Base-by-base conservation (phyloP, 1,140 invertebrate genomes). In the Drosophila pruinosa region DNA sequence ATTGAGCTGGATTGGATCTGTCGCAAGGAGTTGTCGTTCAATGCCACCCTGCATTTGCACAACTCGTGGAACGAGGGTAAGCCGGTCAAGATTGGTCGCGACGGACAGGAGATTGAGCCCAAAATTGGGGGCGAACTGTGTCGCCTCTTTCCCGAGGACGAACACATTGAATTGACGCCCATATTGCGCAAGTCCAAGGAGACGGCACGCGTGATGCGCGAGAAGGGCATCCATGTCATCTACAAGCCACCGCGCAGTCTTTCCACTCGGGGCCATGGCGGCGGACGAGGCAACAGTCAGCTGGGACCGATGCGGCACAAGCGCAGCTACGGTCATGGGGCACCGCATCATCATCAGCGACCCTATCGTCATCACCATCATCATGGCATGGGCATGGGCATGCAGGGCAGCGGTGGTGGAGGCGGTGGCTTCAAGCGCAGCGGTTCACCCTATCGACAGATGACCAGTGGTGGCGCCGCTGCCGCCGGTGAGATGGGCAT, bases 21-120 rank as follows among this genome's bases (percentile, higher is more conserved):
- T 85, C 95, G 97, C 86, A 97, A 97, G 86, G 98, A 99, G 91
- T 92, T 99, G 47, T 95, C 97, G 7, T 99, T 99, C 80, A 96
- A 95, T 62, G 96, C 96, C 69, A 99, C 98, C 1, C 94, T 97
- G 70, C 98, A 99, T 92, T 92, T 99, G 19, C 98, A 98, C 85
- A 99, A 99, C 93, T 95, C 97, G 3, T 99, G 98, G 97, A 99
- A 99, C 94, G 97, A 99, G 91, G 97, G 97, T 26, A 99, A 99
- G 92, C 98, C 98, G 52, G 98, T 99, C 0, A 99, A 99, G 94
- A 99, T 99, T 90, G 98, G 98, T 10, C 94, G 98, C 78, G 98
- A 99, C 94, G 98, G 98, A 12, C 98, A 99, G 94, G 98, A 99
- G 94, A 97, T 99, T 69, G 98, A 99, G 90, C 97, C 98, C 8